A percentile compares a stretch with the other conserved stretches of the same genome.
phyloP scores from a whole-genome alignment of 2,888 invertebrate genomes.

The Acleris holmiana region DNA sequence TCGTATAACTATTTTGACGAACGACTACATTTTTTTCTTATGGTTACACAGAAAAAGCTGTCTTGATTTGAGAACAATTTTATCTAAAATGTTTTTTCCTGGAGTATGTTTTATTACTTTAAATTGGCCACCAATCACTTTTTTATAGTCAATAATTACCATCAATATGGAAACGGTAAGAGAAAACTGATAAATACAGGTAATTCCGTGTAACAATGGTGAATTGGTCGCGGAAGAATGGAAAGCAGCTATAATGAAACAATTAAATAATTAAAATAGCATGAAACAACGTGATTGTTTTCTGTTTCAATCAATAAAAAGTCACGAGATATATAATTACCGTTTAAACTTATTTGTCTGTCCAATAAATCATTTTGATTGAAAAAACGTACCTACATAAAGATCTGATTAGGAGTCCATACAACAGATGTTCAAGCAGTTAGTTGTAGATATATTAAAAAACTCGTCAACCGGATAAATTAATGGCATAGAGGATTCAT shows the following conservation, averaged over 20 bases:
- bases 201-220: conserved; percentile 27
- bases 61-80: no score
- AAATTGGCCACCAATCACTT: neutral
- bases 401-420: neutral
- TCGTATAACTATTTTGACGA: no score
- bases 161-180: conserved; percentile 17
- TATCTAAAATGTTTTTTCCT: no score
- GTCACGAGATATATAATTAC: neutral
- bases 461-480: no score
- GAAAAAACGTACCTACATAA: neutral
- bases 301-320: conserved; percentile 18
- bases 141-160: conserved; percentile 8
- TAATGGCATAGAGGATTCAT: no score
- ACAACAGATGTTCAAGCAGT: no score
- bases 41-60: no score
- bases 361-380: neutral
- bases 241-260: conserved; percentile 29
- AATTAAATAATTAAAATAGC: conserved; percentile 32
- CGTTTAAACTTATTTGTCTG: neutral
- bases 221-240: conserved; percentile 22
- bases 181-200: conserved; percentile 19
- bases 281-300: conserved; percentile 24
- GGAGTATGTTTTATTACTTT: no score
- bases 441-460: no score
- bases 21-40: no score